phyloP scores from a whole-genome alignment of 1,140 invertebrate genomes.

The Dreissena polymorpha region DNA sequence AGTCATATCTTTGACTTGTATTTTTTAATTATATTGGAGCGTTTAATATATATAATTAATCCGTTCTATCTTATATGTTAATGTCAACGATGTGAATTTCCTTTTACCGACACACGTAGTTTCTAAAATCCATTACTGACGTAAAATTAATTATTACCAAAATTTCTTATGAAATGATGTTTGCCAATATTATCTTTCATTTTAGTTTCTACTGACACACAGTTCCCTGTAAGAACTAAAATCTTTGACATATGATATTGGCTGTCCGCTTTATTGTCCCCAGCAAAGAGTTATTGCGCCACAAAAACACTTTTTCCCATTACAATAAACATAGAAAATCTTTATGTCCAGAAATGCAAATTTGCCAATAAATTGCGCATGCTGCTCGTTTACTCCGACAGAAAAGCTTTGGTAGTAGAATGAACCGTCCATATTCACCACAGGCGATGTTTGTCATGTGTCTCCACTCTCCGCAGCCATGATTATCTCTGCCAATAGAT shows the following conservation, averaged over 20 bases:
- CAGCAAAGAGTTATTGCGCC: conserved; percentile 12
- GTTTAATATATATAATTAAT: not conserved
- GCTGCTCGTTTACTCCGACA: not conserved
- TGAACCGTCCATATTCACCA: too few species aligned
- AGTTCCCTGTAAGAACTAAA: not conserved
- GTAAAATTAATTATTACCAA: not conserved
- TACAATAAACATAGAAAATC: conserved; percentile 18
- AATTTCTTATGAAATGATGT: not conserved
- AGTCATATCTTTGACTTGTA: not conserved
- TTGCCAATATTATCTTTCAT: not conserved
- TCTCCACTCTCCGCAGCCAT: too few species aligned
- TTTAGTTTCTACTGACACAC: not conserved
- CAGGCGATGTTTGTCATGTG: too few species aligned
- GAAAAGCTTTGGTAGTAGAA: too few species aligned
- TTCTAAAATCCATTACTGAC: not conserved
- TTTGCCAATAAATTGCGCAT: conserved; percentile 34
- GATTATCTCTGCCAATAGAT: too few species aligned
- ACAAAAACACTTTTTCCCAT: conserved; percentile 28
- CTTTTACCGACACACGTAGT: too few species aligned
- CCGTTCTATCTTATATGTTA: not conserved
- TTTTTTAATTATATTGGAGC: not conserved
- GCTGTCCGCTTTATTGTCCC: conserved; percentile 9
- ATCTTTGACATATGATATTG: not conserved
- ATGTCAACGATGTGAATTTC: not conserved
- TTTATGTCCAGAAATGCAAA: conserved; percentile 31